Conservation (phyloP, 2,888 invertebrate species). For the Zootermopsis nevadensis region DNA sequence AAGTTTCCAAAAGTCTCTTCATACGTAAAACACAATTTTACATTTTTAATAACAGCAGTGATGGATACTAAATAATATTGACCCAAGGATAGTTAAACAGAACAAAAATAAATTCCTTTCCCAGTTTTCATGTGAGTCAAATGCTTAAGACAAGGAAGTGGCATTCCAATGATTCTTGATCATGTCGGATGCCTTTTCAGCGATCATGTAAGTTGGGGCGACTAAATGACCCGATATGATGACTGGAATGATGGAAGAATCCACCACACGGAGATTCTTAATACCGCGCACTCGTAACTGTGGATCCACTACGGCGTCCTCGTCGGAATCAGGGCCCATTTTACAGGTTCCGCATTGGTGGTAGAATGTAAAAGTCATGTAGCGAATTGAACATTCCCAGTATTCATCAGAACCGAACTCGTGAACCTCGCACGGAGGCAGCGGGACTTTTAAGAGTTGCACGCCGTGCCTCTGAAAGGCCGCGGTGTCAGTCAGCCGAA, state of each 20-base stretch:
- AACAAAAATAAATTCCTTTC: too few relatives aligned
- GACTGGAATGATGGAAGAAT: conserved; percentile 60
- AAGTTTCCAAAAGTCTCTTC: too few relatives aligned
- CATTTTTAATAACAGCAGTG: too few relatives aligned
- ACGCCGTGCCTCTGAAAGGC: conserved; percentile 41
- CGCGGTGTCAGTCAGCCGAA: conserved; percentile 21
- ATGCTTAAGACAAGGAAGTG: too few relatives aligned
- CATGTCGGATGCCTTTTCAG: conserved; percentile 60
- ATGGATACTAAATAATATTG: too few relatives aligned
- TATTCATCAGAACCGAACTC: conserved; percentile 73
- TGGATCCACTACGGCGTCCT: conserved; percentile 51
- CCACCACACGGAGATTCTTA: conserved; percentile 59
- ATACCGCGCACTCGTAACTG: conserved; percentile 56
- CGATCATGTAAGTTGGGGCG: conserved; percentile 60
- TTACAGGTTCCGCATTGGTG: conserved; percentile 62
- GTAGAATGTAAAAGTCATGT: conserved; percentile 76
- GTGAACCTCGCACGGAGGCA: conserved; percentile 68
- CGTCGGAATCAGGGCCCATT: conserved; percentile 52
- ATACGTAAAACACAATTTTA: too few relatives aligned
- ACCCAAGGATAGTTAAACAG: too few relatives aligned
- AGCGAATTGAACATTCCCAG: conserved; percentile 74
- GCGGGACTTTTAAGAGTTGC: conserved; percentile 18
- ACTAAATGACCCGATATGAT: conserved; percentile 60
- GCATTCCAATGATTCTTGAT: conserved; percentile 69
- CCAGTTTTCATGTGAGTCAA: too few relatives aligned